Evolutionary conservation across 2,888 invertebrate species (phyloP), one percentile per base, ranked within the genome.

Genomic region (Notodonta dromedarius): DNA sequence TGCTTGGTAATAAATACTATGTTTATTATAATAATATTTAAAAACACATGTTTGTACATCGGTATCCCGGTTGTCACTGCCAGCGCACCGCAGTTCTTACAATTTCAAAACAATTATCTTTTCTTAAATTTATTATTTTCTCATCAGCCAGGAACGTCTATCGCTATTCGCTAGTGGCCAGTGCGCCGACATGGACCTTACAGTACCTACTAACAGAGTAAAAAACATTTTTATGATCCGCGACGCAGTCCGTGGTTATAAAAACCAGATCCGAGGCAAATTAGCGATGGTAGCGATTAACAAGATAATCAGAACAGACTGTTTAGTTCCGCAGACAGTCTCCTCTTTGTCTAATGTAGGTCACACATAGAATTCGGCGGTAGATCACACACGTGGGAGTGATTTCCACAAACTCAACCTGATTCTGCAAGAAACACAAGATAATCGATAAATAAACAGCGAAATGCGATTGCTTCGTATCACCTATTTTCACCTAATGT

Each of bases 241-340:
- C 11, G n/a, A 46, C n/a, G n/a, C 1, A n/a, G 46, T n/a, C n/a
- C 13, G 8, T 0, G 46, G n/a, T 2, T n/a, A 46, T 46, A 46
- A 44, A 44, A 44, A 44, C 40, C 24, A 24, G 44, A 35, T 50
- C 58, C 54, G 48, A 4, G 12, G 65, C 59, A 40, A 58, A 64
- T 65, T 56, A 64, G 58, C 71, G 69, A 79, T 80, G 76, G 67
- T 69, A 74, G 69, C 79, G 77, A 80, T 80, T 78, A 56, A 11
- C 78, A 67, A 53, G 66, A 74, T 76, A 78, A 82, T 82, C 73
- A 77, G 76, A 80, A 73, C 83, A 77, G 76, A 67, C 66, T 80
- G 16, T 16, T 16, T 63, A 62, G 66, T 68, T 54, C 58, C 59
- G 60, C 66, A 71, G 61, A 85, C 80, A 86, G 75, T 66, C 67